Evolutionary conservation across 2,888 invertebrate species (phyloP).

Genomic region (Orchesella flavescens): DNA sequence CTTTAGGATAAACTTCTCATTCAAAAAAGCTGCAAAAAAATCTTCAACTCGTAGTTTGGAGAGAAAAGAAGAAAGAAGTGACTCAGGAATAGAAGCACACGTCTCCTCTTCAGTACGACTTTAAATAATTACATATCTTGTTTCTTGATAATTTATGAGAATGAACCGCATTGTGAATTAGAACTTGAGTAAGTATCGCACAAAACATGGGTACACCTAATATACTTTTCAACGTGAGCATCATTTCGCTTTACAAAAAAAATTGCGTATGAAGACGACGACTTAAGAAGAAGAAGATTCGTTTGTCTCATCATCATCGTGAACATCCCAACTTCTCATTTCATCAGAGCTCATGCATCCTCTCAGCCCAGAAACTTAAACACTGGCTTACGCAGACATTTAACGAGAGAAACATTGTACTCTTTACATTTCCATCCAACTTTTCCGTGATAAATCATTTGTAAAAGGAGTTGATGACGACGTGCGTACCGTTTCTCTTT

Average conservation of each 20-base stretch:
- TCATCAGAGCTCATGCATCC: no score
- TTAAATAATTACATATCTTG: conserved; percentile 34
- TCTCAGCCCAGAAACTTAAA: background rate
- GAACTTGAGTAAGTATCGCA: background rate
- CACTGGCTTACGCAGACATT: background rate
- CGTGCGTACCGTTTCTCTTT: background rate
- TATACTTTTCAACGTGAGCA: no score
- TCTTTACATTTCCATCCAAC: conserved; percentile 51
- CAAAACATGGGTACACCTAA: no score
- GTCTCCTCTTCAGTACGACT: background rate
- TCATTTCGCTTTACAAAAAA: no score
- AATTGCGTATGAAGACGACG: background rate
- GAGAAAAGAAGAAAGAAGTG: no score
- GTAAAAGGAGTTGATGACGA: conserved; percentile 61
- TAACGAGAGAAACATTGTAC: background rate
- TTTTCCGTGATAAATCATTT: conserved; percentile 58
- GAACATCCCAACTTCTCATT: conserved; percentile 24
- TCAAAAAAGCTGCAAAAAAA: no score
- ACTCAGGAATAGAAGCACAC: background rate
- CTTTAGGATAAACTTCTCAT: no score
- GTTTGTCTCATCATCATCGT: conserved; percentile 26
- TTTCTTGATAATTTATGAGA: conserved; percentile 47
- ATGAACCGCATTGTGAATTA: conserved; percentile 32
- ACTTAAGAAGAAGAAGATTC: conserved; percentile 20
- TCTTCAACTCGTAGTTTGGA: no score